Evolutionary conservation across 2,888 invertebrate species (phyloP).

Genomic region (Dicranocentrus wangi): DNA sequence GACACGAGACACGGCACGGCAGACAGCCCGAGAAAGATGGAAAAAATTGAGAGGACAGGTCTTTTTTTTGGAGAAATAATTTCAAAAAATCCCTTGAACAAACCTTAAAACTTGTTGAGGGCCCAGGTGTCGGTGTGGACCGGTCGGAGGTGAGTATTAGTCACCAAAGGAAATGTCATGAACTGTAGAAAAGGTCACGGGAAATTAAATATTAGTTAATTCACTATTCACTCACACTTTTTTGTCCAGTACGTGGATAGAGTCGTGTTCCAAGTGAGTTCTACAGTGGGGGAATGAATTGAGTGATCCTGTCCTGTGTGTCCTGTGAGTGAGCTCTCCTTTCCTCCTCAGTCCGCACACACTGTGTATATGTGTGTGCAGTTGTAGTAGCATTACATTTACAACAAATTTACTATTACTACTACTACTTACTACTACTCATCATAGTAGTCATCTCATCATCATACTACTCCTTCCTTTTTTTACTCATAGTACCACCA

Average conservation of each 20-base stretch:
- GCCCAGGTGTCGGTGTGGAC: constrained; percentile 44
- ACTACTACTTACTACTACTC: too few relatives aligned
- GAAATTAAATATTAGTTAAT: constrained; percentile 62
- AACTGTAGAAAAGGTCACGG: constrained; percentile 58
- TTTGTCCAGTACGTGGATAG: constrained; percentile 60
- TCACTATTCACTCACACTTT: constrained; percentile 54
- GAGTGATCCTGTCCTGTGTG: constrained; percentile 61
- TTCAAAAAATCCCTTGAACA: constrained; percentile 63
- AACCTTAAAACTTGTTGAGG: constrained; percentile 63
- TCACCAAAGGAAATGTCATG: constrained; percentile 54
- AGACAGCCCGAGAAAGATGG: constrained; percentile 33
- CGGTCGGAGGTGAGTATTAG: constrained; percentile 52
- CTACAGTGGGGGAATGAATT: constrained; percentile 54
- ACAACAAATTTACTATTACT: too few relatives aligned
- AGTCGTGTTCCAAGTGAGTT: constrained; percentile 55
- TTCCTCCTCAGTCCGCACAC: too few relatives aligned
- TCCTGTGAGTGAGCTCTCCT: too few relatives aligned
- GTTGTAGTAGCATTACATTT: too few relatives aligned
- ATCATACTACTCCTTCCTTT: constrained; percentile 15
- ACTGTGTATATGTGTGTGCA: too few relatives aligned
- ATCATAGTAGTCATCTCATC: too few relatives aligned
- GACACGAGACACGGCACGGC: constrained; percentile 59
- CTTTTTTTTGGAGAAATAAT: constrained; percentile 29
- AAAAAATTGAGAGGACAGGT: constrained; percentile 22
- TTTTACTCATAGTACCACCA: constrained; percentile 31